Evolutionary conservation across 2,797 vertebrate species (phyloP), one percentile per base, ranked within the genome.

Genomic region (Monodelphis domestica): DNA sequence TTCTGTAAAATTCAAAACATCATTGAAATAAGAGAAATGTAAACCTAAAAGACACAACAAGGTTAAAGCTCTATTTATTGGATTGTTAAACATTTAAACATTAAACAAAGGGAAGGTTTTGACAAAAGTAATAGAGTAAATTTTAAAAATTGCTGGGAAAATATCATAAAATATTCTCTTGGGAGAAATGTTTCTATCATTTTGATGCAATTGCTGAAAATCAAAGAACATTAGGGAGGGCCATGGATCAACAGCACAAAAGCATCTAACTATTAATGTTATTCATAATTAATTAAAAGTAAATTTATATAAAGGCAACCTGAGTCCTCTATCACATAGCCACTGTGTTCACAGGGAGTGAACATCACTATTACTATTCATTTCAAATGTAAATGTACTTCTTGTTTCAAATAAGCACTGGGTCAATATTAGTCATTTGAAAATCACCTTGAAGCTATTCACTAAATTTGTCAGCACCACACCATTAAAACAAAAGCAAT

Each of bases 41-140:
- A 98, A 89, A 97, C 97, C 94, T 93, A 57, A 96, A 97, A 97
- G 87, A 95, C 96, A 97, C 95, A 95, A 95, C 98, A 96, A 97
- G 94, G 90, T 93, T 93, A 97, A 93, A 90, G 26, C 91, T 93
- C 87, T 91, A 98, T 97, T 98, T 98, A 97, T 96, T 98, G 95
- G 94, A 97, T 96, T 96, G 94, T 97, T 98, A 96, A 84, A 84
- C 93, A 97, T 98, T 98, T 97, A 89, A 96, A 97, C 94, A 97
- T 84, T 97, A 95, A 96, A 90, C 63, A 92, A 97, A 95, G 94
- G 98, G 98, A 98, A 98, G 98, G 99, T 99, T 99, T 99, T 99
- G 99, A 99, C 99, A 99, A 99, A 99, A 99, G 98, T 98, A 98
- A 97, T 92, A 53, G 90, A 93, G 59, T 94, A 50, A 12, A 94